Evolutionary conservation across 2,113 vertebrate species (phyloP).

Genomic region (Monarcha castaneiventris): DNA sequence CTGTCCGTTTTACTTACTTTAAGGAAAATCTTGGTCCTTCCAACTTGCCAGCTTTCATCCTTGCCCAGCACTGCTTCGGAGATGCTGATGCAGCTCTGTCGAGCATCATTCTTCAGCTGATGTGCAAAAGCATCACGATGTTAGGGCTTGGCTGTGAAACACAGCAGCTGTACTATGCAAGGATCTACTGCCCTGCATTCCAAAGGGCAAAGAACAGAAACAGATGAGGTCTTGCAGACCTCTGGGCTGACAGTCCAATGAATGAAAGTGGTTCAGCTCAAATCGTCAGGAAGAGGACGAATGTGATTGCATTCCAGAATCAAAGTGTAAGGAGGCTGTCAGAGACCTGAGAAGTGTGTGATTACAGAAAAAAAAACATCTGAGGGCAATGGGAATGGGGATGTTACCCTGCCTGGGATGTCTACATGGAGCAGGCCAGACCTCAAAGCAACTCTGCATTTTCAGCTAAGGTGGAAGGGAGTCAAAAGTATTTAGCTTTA

Average conservation of each 20-base stretch:
- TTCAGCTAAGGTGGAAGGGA: neutral
- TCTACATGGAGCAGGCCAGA: neutral
- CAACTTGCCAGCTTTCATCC: constrained; percentile 89
- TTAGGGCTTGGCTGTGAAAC: constrained; percentile 29
- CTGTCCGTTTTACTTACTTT: constrained; percentile 79
- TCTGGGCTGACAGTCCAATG: neutral
- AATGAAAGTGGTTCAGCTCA: neutral
- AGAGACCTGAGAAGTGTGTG: neutral
- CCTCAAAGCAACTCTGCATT: neutral
- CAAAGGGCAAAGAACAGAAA: neutral
- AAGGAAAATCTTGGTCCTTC: constrained; percentile 92
- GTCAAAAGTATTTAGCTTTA: neutral
- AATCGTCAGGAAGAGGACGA: neutral
- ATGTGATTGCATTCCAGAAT: neutral
- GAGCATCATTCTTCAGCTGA: constrained; percentile 72
- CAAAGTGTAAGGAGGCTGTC: neutral
- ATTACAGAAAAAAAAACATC: neutral
- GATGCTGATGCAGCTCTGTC: constrained; percentile 78
- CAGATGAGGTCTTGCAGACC: neutral
- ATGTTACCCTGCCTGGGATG: neutral
- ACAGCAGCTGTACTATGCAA: neutral
- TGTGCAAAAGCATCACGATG: neutral
- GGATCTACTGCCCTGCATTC: neutral
- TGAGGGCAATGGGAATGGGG: neutral
- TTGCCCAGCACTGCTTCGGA: constrained; percentile 71